phyloP scores from a whole-genome alignment of 2,888 invertebrate species.

The Agrotis ipsilon region DNA sequence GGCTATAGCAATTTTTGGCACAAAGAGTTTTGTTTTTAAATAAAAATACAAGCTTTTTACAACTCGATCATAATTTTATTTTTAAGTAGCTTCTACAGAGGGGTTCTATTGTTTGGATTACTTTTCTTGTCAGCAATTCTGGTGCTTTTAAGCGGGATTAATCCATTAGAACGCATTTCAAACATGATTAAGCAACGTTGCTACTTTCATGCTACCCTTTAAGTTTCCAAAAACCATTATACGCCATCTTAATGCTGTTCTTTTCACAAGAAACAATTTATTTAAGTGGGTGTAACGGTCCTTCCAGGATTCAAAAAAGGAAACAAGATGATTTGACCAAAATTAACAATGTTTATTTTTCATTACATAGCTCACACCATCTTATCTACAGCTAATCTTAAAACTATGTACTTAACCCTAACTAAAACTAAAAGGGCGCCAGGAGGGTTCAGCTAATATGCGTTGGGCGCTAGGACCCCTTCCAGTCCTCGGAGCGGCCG shows the following conservation, averaged over 20 bases:
- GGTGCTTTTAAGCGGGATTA: slow-evolving; percentile 54
- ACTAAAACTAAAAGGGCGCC: too few relatives aligned
- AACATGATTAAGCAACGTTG: slow-evolving; percentile 84
- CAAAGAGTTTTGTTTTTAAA: slow-evolving; percentile 9
- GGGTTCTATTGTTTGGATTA: slow-evolving; percentile 52
- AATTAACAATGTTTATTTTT: too few relatives aligned
- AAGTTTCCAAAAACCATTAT: slow-evolving; percentile 70
- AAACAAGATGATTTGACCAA: too few relatives aligned
- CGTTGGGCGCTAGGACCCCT: too few relatives aligned
- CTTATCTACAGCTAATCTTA: too few relatives aligned
- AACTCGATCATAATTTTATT: slow-evolving; percentile 35
- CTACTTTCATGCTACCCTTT: slow-evolving; percentile 77
- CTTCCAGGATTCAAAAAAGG: too few relatives aligned
- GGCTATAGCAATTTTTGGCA: too few relatives aligned
- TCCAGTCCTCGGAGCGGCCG: too few relatives aligned
- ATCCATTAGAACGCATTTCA: slow-evolving; percentile 71
- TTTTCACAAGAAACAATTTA: slow-evolving; percentile 85
- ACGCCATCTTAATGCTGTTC: slow-evolving; percentile 75
- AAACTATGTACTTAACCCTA: too few relatives aligned
- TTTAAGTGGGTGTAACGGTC: too few relatives aligned
- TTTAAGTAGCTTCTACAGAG: slow-evolving; percentile 28
- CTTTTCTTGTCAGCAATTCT: slow-evolving; percentile 51
- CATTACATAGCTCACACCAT: too few relatives aligned
- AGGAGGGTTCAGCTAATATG: too few relatives aligned
- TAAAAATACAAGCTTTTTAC: slow-evolving; percentile 14